A percentile compares a stretch with the other conserved stretches of the same genome.
These are phyloP conservation scores for Acanthurus tractus DNA, from an alignment of 2,797 vertebrate genomes.

Conservation along the genomic window DNA sequence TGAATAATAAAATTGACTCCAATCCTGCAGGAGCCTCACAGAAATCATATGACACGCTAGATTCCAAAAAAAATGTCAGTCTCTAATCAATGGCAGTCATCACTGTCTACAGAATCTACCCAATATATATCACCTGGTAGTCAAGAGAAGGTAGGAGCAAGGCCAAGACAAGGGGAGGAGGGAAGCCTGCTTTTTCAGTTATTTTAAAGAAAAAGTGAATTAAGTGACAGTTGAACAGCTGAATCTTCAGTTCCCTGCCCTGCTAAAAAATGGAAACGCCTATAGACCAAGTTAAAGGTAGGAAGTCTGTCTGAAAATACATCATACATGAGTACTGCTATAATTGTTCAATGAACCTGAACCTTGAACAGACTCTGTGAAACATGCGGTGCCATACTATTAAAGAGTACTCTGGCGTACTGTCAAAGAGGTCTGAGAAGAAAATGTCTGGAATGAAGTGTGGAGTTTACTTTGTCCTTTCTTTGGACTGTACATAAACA, in stretches of 20 bases:
- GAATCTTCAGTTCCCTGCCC: neutral
- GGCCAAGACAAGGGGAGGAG: no score
- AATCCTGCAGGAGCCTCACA: no score
- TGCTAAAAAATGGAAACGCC: neutral
- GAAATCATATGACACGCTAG: no score
- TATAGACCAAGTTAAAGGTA: neutral
- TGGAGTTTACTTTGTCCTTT: constrained; percentile 36
- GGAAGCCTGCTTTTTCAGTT: neutral
- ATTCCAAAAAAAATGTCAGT: no score
- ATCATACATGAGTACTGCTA: neutral
- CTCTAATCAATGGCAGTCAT: no score
- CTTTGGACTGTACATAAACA: constrained; percentile 52
- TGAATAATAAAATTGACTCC: no score
- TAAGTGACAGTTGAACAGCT: neutral
- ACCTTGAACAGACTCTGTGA: neutral
- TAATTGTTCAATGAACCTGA: neutral
- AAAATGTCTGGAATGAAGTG: constrained; percentile 55
- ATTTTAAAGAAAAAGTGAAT: neutral
- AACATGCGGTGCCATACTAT: neutral
- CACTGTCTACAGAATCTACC: no score
- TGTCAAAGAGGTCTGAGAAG: constrained; percentile 11
- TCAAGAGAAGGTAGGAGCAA: no score
- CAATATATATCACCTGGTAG: no score
- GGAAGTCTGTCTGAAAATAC: neutral
- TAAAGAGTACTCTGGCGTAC: constrained; percentile 18